Percentiles rank a stretch among this genome's conserved stretches.
Conservation (phyloP, 2,888 invertebrate species). For the Crossocerus cetratus region DNA sequence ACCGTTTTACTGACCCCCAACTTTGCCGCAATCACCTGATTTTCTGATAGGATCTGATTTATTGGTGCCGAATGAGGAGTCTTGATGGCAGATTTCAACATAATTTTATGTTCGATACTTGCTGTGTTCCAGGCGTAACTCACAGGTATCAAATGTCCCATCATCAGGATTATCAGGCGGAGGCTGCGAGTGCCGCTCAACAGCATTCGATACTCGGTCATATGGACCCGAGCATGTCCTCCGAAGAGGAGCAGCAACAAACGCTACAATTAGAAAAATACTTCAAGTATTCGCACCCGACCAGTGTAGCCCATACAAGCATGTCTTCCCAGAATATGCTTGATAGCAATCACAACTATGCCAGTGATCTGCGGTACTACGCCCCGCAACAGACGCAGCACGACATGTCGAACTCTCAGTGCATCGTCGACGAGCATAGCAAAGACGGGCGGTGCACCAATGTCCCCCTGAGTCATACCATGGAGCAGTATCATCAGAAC, state of each 20-base stretch:
- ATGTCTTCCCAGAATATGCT: conserved; percentile 70
- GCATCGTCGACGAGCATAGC: conserved; percentile 71
- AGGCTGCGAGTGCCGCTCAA: conserved; percentile 42
- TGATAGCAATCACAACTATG: conserved; percentile 80
- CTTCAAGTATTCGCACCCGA: conserved; percentile 72
- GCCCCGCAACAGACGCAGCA: conserved; percentile 72
- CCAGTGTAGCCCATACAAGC: conserved; percentile 63
- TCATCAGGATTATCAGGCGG: conserved; percentile 72
- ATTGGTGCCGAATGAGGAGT: too few relatives aligned
- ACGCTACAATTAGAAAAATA: conserved; percentile 73
- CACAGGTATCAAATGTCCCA: conserved; percentile 73
- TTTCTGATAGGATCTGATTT: too few relatives aligned
- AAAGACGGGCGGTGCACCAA: conserved; percentile 69
- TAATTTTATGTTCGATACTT: too few relatives aligned
- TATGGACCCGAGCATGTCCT: conserved; percentile 61
- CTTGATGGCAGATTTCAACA: background rate
- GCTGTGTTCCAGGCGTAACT: conserved; percentile 62
- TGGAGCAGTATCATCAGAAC: conserved; percentile 73
- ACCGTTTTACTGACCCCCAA: too few relatives aligned
- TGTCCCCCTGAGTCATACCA: conserved; percentile 66
- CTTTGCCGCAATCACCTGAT: too few relatives aligned
- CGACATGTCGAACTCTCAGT: conserved; percentile 70
- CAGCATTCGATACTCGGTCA: conserved; percentile 69
- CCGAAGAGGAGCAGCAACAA: conserved; percentile 71
- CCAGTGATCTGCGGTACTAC: conserved; percentile 75